These are phyloP conservation scores for Frankliniella fusca DNA, from an alignment of 2,888 invertebrate genomes.

Conservation along the genomic window DNA sequence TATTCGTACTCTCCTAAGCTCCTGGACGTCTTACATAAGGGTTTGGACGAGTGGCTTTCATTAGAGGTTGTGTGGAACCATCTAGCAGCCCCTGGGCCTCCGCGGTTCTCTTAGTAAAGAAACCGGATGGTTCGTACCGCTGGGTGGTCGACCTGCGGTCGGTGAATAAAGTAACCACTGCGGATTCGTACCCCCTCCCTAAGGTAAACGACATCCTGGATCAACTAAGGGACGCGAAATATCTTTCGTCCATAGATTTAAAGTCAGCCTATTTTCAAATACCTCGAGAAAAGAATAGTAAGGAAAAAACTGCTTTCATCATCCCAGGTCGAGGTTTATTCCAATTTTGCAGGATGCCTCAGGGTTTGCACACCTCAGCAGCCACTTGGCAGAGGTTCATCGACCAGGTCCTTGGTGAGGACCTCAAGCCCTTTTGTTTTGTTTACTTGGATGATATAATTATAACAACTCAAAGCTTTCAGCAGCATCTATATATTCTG, in stretches of 20 bases:
- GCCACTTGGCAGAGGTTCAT: slow-evolving; percentile 27
- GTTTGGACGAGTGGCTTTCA: slow-evolving; percentile 39
- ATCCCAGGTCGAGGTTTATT: slow-evolving; percentile 35
- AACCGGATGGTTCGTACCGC: slow-evolving; percentile 37
- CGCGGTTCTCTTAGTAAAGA: slow-evolving; percentile 39
- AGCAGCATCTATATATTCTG: slow-evolving; percentile 29
- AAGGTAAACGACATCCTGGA: slow-evolving; percentile 36
- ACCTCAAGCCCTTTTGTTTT: slow-evolving; percentile 35
- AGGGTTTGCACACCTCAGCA: slow-evolving; percentile 32
- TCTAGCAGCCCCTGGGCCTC: slow-evolving; percentile 40
- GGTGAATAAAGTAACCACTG: slow-evolving; percentile 36
- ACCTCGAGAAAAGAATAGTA: slow-evolving; percentile 30
- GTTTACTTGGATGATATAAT: slow-evolving; percentile 37
- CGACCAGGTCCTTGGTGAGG: slow-evolving; percentile 35
- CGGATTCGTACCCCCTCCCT: slow-evolving; percentile 38
- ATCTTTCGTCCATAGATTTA: slow-evolving; percentile 34
- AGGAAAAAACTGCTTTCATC: slow-evolving; percentile 39
- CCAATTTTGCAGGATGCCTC: slow-evolving; percentile 37
- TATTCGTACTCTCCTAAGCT: slow-evolving; percentile 31
- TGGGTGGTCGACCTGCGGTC: slow-evolving; percentile 38
- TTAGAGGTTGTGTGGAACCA: slow-evolving; percentile 39
- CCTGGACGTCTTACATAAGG: slow-evolving; percentile 35
- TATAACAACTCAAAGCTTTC: slow-evolving; percentile 32
- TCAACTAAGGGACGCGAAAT: slow-evolving; percentile 32
- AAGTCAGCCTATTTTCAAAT: slow-evolving; percentile 39